These are phyloP conservation scores for Pantelozetes paolii DNA, from an alignment of 2,888 invertebrate species.

Conservation along the genomic window DNA sequence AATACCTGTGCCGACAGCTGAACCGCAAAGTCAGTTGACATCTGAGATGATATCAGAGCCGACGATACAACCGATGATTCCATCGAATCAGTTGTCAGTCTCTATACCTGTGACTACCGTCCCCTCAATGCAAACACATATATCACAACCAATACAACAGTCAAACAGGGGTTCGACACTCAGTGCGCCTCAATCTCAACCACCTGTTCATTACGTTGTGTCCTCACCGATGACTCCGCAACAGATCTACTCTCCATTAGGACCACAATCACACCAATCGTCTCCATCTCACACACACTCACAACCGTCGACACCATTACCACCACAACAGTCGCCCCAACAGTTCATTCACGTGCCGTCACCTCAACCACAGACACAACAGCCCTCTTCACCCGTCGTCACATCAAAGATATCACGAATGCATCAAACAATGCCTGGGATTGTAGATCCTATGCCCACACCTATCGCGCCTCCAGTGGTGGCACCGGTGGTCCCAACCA, in stretches of 20 bases:
- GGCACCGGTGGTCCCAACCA: not conserved
- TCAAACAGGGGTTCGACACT: not conserved
- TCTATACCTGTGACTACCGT: not conserved
- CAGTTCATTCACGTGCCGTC: conserved; percentile 23
- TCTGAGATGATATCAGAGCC: not conserved
- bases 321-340: conserved; percentile 28
- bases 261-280: conserved; percentile 1
- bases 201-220: not conserved
- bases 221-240: conserved; percentile 28
- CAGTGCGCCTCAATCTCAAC: conserved; percentile 29
- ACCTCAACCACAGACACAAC: conserved; percentile 16
- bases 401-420: conserved; percentile 3
- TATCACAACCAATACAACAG: conserved; percentile 10
- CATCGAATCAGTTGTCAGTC: not conserved
- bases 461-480: not conserved
- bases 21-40: no score
- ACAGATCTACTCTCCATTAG: conserved; percentile 21
- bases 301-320: conserved; percentile 28
- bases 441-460: not conserved
- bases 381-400: conserved; percentile 11
- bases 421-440: not conserved
- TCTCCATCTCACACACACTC: conserved; percentile 15
- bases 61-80: not conserved
- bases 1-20: not conserved
- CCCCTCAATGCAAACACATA: not conserved